Conservation (phyloP, 2,113 vertebrate species). For the Cochlearius cochlearius region DNA sequence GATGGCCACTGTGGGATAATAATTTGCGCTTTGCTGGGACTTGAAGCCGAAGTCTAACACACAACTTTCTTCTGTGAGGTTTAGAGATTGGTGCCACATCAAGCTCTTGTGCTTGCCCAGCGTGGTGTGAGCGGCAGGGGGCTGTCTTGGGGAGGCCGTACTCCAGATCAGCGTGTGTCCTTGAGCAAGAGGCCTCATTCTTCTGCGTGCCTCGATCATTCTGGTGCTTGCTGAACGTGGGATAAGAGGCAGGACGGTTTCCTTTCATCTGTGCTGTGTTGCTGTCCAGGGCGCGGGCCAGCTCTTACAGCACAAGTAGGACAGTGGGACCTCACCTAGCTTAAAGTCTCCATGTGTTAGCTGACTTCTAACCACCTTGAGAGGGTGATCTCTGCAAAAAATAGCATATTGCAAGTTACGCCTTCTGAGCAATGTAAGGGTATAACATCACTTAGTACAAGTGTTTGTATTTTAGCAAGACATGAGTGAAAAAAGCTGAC, state of each 20-base stretch:
- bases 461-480: not conserved
- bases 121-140: not conserved
- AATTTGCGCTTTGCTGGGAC: conserved; percentile 10
- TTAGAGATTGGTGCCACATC: not conserved
- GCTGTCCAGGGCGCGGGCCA: not conserved
- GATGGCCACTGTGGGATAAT: conserved; percentile 37
- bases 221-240: not conserved
- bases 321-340: not conserved
- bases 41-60: not conserved
- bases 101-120: not conserved
- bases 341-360: not conserved
- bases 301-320: not conserved
- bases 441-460: not conserved
- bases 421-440: not conserved
- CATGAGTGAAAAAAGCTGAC: not conserved
- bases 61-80: not conserved
- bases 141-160: fast-evolving
- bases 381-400: not conserved
- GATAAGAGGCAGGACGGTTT: not conserved
- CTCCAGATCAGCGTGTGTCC: not conserved
- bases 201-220: not conserved
- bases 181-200: too few species aligned
- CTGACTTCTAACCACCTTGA: not conserved
- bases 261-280: not conserved
- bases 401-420: fast-evolving